Evolutionary conservation across 92 coral and sea anemone genomes (phyloP), one percentile per base, ranked within the genome.

Genomic region (Porites divaricata): DNA sequence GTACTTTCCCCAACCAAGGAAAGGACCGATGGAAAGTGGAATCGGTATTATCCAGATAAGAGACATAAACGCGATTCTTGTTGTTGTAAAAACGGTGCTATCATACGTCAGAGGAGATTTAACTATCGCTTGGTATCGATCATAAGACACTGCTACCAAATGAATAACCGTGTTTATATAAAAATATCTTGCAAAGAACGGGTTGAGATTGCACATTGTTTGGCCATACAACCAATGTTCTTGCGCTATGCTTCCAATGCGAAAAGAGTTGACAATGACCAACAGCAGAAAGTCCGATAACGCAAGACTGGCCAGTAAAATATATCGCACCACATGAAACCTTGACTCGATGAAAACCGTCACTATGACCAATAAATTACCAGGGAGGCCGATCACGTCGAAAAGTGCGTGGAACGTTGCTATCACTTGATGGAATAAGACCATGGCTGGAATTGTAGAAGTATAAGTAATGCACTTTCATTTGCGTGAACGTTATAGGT

Each of bases 261-360:
- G 61, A 11, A 73, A 73, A 8, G 77, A 73, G 35, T 73, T 73
- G 35, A 50, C 63, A 63, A 73, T 19, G 16, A 73, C 53, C 24
- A 73, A 73, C 22, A 51, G 15, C 16, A 73, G 62, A 22, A 73
- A 20, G 57, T 72, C 76, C 13, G 77, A 50, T 16, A 72, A 10
- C 17, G 76, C 76, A 15, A 72, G 76, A 58, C 76, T 72, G 23
- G 76, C 76, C 23, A 72, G 76, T 9, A 48, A 17, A 72, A 72
- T 51, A 72, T 19, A 51, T 19, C 76, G 76, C 57, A 50, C 48
- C 6, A 49, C 57, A 20, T 41, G 61, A 51, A 72, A 72, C 50
- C 57, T 72, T 48, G 24, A 48, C n/a, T 72, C 58, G 22, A 72
- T 4, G 25, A 7, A 19, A 51, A 45, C 48, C 57, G 76, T 72